Evolutionary conservation across 2,888 invertebrate species (phyloP).

Genomic region (Marronus borbonicus): DNA sequence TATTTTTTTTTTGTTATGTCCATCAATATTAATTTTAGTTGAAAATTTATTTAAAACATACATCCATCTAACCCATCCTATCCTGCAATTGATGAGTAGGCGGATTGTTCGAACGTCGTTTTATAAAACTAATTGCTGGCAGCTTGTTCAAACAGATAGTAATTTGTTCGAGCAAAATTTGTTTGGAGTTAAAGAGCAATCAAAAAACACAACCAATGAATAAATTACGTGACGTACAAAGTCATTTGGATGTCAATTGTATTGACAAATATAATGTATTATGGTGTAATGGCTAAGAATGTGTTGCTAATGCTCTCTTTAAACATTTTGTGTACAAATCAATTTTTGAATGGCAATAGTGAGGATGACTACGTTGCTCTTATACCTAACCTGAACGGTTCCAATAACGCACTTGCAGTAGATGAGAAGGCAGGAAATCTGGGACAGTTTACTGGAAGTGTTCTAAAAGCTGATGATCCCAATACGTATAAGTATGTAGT

Average conservation of each 20-base stretch:
- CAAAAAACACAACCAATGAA: too few species aligned
- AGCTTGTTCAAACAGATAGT: too few species aligned
- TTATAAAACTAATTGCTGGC: too few species aligned
- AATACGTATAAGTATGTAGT: constrained; percentile 11
- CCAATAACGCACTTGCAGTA: neutral
- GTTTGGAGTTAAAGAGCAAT: too few species aligned
- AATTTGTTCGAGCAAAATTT: too few species aligned
- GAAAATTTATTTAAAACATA: too few species aligned
- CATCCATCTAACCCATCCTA: too few species aligned
- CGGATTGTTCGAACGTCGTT: too few species aligned
- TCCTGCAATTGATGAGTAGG: too few species aligned
- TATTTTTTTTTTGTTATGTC: too few species aligned
- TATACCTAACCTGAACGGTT: neutral
- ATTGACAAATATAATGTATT: neutral
- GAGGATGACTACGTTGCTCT: neutral
- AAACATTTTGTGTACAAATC: neutral
- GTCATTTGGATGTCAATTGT: neutral
- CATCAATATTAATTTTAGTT: too few species aligned
- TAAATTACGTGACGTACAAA: too few species aligned
- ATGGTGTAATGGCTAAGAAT: neutral
- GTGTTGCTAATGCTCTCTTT: neutral
- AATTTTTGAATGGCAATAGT: neutral
- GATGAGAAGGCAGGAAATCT: neutral
- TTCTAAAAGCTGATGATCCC: neutral
- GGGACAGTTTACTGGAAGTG: neutral